Conservation (phyloP, 2,113 vertebrate genomes). For the Neogale vison region DNA sequence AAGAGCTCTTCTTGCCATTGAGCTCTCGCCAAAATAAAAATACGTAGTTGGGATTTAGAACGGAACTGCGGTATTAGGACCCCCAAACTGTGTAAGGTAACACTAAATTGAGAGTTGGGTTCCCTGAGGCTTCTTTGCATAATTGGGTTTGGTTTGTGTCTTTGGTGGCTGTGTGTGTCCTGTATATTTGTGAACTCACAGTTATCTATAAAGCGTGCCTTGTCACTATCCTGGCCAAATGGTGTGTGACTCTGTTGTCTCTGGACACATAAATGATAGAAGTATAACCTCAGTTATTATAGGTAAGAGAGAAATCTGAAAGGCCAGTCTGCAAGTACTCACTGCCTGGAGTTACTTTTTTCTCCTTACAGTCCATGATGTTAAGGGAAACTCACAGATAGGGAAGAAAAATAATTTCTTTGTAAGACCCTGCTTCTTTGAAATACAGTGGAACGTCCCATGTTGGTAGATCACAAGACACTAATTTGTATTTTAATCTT, state of each 20-base stretch:
- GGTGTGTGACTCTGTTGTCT: background rate
- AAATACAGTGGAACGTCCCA: background rate
- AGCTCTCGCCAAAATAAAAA: background rate
- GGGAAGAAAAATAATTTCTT: background rate
- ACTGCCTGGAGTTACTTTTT: background rate
- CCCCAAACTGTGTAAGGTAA: background rate
- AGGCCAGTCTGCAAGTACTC: background rate
- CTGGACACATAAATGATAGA: background rate
- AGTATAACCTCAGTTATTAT: background rate
- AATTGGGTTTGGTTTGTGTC: background rate
- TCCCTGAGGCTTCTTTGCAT: background rate
- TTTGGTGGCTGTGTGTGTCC: background rate
- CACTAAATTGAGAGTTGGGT: background rate
- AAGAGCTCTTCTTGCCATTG: background rate
- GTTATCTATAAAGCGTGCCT: background rate
- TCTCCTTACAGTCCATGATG: background rate
- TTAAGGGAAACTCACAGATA: background rate
- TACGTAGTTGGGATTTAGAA: background rate
- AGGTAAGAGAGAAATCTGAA: background rate
- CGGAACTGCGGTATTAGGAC: background rate
- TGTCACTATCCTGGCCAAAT: background rate
- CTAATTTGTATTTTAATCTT: constrained; percentile 39
- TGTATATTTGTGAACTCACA: background rate
- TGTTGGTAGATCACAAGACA: background rate
- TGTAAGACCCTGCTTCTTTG: background rate